A percentile compares a stretch with the other conserved stretches of the same genome.
Conservation (phyloP, 2,888 invertebrate species). For the Heliconius cydno region DNA sequence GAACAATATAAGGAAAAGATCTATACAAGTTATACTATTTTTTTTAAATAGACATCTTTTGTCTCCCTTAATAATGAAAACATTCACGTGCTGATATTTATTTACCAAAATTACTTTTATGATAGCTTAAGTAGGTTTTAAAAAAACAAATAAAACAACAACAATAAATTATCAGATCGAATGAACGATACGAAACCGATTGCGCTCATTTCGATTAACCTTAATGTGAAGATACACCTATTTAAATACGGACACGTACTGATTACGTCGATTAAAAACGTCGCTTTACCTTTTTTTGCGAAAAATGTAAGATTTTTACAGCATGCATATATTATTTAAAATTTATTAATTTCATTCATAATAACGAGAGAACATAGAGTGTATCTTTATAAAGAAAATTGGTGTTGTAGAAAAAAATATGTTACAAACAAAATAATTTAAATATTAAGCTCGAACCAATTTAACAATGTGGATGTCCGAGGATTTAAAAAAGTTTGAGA, state of each 20-base stretch:
- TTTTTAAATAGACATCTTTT: neutral
- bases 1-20: no score
- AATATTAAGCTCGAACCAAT: no score
- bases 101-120: constrained; percentile 3
- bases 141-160: constrained; percentile 41
- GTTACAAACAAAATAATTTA: no score
- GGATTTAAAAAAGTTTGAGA: no score
- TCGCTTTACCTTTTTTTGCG: constrained; percentile 33
- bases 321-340: neutral
- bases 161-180: constrained; percentile 52
- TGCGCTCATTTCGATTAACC: constrained; percentile 53
- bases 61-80: neutral
- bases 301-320: constrained; percentile 14
- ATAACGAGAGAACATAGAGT: neutral
- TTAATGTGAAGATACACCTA: constrained; percentile 54
- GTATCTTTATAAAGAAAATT: no score
- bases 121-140: constrained; percentile 24
- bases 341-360: neutral
- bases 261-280: constrained; percentile 51
- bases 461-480: no score
- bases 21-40: no score
- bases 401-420: no score
- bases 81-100: neutral
- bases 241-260: constrained; percentile 52
- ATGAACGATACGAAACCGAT: constrained; percentile 51